phyloP scores from a whole-genome alignment of 2,888 invertebrate genomes.

The Myopa testacea region DNA sequence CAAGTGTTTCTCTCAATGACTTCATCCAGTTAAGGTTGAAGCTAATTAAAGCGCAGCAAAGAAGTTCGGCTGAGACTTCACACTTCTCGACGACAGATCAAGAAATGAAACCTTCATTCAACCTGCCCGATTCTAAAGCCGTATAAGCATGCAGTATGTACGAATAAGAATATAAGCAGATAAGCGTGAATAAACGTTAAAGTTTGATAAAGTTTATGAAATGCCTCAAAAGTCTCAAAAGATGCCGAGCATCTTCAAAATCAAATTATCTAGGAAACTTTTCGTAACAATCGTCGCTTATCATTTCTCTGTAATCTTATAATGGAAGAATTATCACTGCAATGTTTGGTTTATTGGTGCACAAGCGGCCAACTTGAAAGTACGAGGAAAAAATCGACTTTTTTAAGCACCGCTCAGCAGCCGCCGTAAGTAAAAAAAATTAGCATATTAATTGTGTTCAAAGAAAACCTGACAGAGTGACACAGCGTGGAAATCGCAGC shows the following conservation, averaged over 20 bases:
- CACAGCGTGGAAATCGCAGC: conserved; percentile 24
- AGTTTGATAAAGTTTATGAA: neutral
- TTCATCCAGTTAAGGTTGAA: conserved; percentile 52
- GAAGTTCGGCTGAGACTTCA: conserved; percentile 22
- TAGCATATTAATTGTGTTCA: conserved; percentile 23
- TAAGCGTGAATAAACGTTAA: too few relatives aligned
- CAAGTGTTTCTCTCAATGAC: conserved; percentile 27
- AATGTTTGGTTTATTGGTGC: conserved; percentile 31
- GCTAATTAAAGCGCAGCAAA: conserved; percentile 51
- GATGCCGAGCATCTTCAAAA: conserved; percentile 15
- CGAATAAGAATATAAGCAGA: neutral
- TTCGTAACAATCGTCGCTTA: neutral
- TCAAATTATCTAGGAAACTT: neutral
- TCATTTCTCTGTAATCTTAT: too few relatives aligned
- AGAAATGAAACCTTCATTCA: neutral
- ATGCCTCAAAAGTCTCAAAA: neutral
- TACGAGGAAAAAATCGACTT: conserved; percentile 18
- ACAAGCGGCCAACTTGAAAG: conserved; percentile 32
- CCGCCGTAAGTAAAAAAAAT: conserved; percentile 3
- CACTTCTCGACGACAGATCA: neutral
- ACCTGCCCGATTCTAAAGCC: too few relatives aligned
- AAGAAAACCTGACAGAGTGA: neutral
- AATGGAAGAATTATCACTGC: conserved; percentile 16
- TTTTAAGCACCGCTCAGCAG: neutral
- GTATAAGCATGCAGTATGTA: too few relatives aligned